A percentile compares a stretch with the other conserved stretches of the same genome.
phyloP scores from a whole-genome alignment of 2,888 invertebrate species.

The Drosophila borborema region DNA sequence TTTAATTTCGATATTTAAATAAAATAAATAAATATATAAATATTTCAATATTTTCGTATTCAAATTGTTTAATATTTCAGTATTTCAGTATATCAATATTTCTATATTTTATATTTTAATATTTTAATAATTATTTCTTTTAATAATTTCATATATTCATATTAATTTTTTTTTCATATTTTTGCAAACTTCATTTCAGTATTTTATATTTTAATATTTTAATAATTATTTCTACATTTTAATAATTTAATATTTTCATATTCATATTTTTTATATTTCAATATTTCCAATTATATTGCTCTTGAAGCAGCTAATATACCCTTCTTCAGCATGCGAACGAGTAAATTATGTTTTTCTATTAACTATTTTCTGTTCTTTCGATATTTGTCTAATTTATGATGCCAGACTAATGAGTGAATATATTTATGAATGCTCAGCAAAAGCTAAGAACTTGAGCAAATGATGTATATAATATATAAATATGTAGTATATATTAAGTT shows the following conservation, averaged over 20 bases:
- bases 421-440: slow-evolving; percentile 69
- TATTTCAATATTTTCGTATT: too few species aligned
- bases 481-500: slow-evolving; percentile 12
- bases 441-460: slow-evolving; percentile 17
- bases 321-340: neutral
- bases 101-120: too few species aligned
- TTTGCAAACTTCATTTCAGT: neutral
- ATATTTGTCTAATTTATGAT: slow-evolving; percentile 74
- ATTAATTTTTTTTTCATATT: neutral
- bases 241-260: neutral
- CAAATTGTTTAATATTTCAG: too few species aligned
- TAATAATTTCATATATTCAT: neutral
- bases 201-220: too few species aligned
- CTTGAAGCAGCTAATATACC: neutral
- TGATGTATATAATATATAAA: slow-evolving; percentile 8
- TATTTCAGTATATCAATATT: neutral
- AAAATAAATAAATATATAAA: too few species aligned
- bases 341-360: slow-evolving; percentile 1
- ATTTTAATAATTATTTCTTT: too few species aligned
- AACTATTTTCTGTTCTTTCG: slow-evolving; percentile 37
- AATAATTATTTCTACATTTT: too few species aligned
- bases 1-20: too few species aligned
- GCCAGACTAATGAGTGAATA: slow-evolving; percentile 69
- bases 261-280: neutral
- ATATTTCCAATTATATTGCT: neutral